Base-by-base conservation (phyloP, 2,113 vertebrate species). In the Cathartes aura region DNA sequence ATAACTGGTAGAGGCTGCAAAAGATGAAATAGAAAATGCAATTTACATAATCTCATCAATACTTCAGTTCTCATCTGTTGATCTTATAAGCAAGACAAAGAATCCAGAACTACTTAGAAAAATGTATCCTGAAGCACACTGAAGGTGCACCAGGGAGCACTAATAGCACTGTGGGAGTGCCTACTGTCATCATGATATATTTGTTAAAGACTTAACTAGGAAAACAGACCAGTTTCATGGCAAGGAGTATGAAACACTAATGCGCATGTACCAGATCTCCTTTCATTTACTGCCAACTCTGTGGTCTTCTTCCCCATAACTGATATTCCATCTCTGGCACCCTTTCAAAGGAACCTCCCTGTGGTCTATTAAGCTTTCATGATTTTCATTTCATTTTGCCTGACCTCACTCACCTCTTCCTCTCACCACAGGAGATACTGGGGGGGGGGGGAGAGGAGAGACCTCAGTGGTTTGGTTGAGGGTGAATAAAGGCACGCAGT, bases 341-440 rank as follows among this genome's bases (percentile, higher is more conserved):
- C 45, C 38, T 72, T 87, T 82, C 96, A 97, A 72, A 97, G 74
- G 84, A 89, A 82, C 64, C 40, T 97, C 91, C 89, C 91, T 20
- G 56, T 21, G 81, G 81, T 91, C 89, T 94, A 74, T 95, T 91
- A 95, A 96, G 91, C 87, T 87, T 93, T 94, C 84, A 74, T 56
- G 83, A 89, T 75, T 87, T 82, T 87, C 42, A 84, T 92, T 96
- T 93, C 71, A 95, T 93, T 96, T 82, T 7, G 56, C 68, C 75
- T 91, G 86, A 92, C 95, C 88, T 92, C 86, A 36, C 26, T 93
- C 94, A 89, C 89, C 87, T 92, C 75, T 8, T 89, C 50, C 56
- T 92, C 86, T 93, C 68, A 91, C 86, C 30, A 5, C 83, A 63
- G 90, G 92, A 87, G 47, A 89, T 9, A 52, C 52, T 63, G 60